phyloP scores from a whole-genome alignment of 2,797 vertebrate genomes.

The Furcifer pardalis region DNA sequence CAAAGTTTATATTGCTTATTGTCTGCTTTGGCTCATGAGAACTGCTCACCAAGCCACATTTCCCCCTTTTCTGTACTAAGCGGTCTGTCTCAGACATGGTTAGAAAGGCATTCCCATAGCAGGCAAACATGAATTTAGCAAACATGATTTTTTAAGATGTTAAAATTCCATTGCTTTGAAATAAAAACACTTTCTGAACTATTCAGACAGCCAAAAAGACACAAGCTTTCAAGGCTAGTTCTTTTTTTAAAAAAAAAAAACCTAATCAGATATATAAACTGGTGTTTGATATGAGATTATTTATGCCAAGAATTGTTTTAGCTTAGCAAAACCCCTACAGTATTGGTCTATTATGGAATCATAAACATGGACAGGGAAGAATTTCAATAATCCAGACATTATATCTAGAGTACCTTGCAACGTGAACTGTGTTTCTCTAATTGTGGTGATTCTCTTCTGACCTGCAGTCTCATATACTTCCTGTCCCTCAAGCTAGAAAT shows the following conservation, averaged over 20 bases:
- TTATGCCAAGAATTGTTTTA: background rate
- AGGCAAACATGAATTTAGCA: background rate
- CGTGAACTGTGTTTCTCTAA: background rate
- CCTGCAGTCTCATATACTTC: no score
- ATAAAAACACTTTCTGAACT: background rate
- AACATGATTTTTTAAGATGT: background rate
- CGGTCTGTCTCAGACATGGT: background rate
- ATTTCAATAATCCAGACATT: background rate
- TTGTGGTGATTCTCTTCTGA: no score
- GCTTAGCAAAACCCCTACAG: background rate
- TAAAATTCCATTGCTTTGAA: background rate
- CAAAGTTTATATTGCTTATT: no score
- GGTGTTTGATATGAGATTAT: background rate
- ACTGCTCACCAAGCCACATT: no score
- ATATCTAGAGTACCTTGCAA: background rate
- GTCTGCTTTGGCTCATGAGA: no score
- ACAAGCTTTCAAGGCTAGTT: no score
- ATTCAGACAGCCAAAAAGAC: background rate
- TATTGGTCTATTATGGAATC: background rate
- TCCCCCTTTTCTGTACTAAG: background rate
- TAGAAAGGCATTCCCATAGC: background rate
- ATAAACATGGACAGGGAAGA: background rate
- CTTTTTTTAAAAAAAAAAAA: no score
- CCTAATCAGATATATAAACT: background rate
- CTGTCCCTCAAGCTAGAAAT: no score